Evolutionary conservation across 2,888 invertebrate species (phyloP).

Genomic region (Deladenus siricidicola): DNA sequence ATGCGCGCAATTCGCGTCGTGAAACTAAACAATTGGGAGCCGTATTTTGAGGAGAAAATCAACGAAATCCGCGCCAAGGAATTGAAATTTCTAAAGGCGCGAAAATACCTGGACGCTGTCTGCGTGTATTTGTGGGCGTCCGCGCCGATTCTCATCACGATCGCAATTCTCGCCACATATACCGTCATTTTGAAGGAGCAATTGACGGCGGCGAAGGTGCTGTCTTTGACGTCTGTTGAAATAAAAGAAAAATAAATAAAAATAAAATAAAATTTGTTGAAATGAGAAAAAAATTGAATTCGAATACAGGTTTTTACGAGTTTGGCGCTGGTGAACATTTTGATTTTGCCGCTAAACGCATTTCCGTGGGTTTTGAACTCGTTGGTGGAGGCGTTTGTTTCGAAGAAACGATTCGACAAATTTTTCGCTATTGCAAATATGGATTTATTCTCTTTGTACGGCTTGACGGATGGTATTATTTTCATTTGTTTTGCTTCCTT

Average conservation of each 20-base stretch:
- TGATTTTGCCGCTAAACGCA: slow-evolving; percentile 87
- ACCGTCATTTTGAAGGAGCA: slow-evolving; percentile 61
- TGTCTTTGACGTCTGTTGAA: neutral
- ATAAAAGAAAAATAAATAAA: no score
- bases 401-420: slow-evolving; percentile 55
- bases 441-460: slow-evolving; percentile 64
- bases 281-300: no score
- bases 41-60: slow-evolving; percentile 63
- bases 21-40: slow-evolving; percentile 88
- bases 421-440: slow-evolving; percentile 54
- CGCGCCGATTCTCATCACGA: slow-evolving; percentile 70
- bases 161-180: slow-evolving; percentile 57
- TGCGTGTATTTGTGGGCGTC: slow-evolving; percentile 99
- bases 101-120: slow-evolving; percentile 90
- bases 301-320: slow-evolving; percentile 71
- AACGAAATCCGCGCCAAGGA: slow-evolving; percentile 30
- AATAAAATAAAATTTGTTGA: neutral
- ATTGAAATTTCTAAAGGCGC: slow-evolving; percentile 56
- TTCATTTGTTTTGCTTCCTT: neutral
- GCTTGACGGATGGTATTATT: slow-evolving; percentile 21
- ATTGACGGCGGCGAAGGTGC: slow-evolving; percentile 75
- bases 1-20: slow-evolving; percentile 78
- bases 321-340: slow-evolving; percentile 85
- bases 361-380: slow-evolving; percentile 92
- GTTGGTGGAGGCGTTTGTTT: slow-evolving; percentile 83